phyloP scores from a whole-genome alignment of 2,888 invertebrate genomes.

The Monoplex corrugatus region DNA sequence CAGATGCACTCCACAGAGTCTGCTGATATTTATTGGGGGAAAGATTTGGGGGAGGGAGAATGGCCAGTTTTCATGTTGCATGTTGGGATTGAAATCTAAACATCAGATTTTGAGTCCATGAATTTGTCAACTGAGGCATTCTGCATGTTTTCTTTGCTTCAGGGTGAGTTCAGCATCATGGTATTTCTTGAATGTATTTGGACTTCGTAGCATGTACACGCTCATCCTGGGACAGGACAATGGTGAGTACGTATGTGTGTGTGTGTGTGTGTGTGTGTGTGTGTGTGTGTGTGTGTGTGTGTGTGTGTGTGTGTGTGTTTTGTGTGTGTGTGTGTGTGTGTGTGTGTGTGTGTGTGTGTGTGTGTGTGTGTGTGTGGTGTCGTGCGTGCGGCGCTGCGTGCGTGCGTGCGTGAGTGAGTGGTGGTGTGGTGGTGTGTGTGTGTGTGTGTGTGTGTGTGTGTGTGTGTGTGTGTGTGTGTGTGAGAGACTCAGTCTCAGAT shows the following conservation, averaged over 20 bases:
- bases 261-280: neutral
- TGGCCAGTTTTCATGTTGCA: too few species aligned
- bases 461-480: neutral
- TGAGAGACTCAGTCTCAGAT: neutral
- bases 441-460: neutral
- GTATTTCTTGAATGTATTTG: constrained; percentile 99
- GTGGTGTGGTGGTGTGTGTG: neutral
- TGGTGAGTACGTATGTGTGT: constrained; percentile 83
- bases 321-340: neutral
- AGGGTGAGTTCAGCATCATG: constrained; percentile 98
- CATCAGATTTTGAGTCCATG: neutral
- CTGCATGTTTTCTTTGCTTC: constrained; percentile 47
- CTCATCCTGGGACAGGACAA: constrained; percentile 99
- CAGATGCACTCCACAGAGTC: too few species aligned
- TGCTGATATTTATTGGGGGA: too few species aligned
- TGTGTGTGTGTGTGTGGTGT: neutral
- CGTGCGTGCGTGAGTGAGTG: neutral
- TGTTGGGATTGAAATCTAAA: neutral
- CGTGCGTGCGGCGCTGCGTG: neutral
- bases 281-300: neutral
- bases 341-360: neutral
- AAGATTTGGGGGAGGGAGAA: too few species aligned
- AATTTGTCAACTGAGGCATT: neutral
- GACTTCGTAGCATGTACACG: constrained; percentile 97
- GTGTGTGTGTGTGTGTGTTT: neutral